These are phyloP conservation scores for Lutraria rhynchaena DNA, from an alignment of 1,140 invertebrate species.

Conservation along the genomic window DNA sequence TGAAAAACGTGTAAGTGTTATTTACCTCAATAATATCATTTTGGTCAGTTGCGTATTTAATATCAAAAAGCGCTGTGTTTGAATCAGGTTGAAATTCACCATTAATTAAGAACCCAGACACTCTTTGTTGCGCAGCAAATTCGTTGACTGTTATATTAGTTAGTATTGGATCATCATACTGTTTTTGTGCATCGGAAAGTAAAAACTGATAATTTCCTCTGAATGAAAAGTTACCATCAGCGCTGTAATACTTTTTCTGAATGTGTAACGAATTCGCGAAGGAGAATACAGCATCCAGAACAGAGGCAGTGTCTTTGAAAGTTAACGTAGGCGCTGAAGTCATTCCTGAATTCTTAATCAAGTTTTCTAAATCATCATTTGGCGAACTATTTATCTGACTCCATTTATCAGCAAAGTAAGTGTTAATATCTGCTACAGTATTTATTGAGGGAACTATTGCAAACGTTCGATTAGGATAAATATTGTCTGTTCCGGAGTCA, in stretches of 20 bases:
- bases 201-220: slow-evolving; percentile 40
- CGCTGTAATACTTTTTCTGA: slow-evolving; percentile 40
- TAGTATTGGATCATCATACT: slow-evolving; percentile 56
- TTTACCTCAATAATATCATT: slow-evolving; percentile 22
- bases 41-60: slow-evolving; percentile 33
- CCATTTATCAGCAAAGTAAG: slow-evolving; percentile 60
- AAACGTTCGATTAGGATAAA: slow-evolving; percentile 47
- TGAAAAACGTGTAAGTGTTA: no score
- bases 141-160: slow-evolving; percentile 47
- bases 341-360: slow-evolving; percentile 34
- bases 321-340: not conserved
- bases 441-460: slow-evolving; percentile 55
- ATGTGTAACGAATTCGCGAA: slow-evolving; percentile 55
- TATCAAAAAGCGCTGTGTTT: slow-evolving; percentile 42
- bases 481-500: slow-evolving; percentile 7
- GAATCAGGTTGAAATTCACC: slow-evolving; percentile 57
- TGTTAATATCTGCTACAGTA: slow-evolving; percentile 54
- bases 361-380: slow-evolving; percentile 6
- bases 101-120: slow-evolving; percentile 57
- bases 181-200: slow-evolving; percentile 27
- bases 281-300: slow-evolving; percentile 65
- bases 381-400: slow-evolving; percentile 28
- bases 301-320: slow-evolving; percentile 33
- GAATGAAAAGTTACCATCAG: not conserved
- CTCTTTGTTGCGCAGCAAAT: slow-evolving; percentile 48